Conservation (phyloP, 2,888 invertebrate species). For the Helleia helle region DNA sequence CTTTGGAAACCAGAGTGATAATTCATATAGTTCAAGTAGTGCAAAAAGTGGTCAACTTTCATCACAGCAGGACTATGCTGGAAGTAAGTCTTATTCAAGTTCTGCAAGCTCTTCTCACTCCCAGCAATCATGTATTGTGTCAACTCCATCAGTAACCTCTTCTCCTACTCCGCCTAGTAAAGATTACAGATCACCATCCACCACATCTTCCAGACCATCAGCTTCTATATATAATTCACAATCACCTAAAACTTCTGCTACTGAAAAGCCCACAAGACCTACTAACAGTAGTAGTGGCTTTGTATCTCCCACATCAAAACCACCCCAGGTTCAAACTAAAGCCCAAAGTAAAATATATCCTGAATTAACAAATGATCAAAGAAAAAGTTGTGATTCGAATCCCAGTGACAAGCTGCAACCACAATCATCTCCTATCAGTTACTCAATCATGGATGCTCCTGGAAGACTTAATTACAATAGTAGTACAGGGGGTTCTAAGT, state of each 20-base stretch:
- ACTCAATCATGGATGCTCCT: constrained; percentile 82
- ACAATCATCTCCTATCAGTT: constrained; percentile 83
- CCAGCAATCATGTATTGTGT: constrained; percentile 83
- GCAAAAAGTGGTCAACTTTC: constrained; percentile 70
- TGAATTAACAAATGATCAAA: constrained; percentile 73
- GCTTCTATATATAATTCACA: constrained; percentile 56
- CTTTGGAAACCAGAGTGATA: constrained; percentile 74
- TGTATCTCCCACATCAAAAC: constrained; percentile 69
- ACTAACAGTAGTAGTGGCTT: constrained; percentile 60
- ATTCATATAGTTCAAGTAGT: constrained; percentile 71
- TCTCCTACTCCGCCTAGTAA: constrained; percentile 70
- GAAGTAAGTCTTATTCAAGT: constrained; percentile 75
- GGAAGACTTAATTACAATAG: constrained; percentile 76
- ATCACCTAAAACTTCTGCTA: constrained; percentile 49
- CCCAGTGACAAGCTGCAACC: constrained; percentile 66
- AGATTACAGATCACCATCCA: constrained; percentile 77
- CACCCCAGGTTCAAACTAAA: constrained; percentile 79
- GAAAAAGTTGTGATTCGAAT: constrained; percentile 70
- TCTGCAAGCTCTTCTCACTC: constrained; percentile 74
- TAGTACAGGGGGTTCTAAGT: constrained; percentile 65
- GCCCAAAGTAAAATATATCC: constrained; percentile 86
- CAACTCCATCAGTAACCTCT: constrained; percentile 75
- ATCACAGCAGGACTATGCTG: constrained; percentile 71
- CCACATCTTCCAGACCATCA: constrained; percentile 59
- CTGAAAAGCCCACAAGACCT: constrained; percentile 48